Evolutionary conservation across 2,113 vertebrate genomes (phyloP), one percentile per base, ranked within the genome.

Genomic region (Poeciliopsis occidentalis): DNA sequence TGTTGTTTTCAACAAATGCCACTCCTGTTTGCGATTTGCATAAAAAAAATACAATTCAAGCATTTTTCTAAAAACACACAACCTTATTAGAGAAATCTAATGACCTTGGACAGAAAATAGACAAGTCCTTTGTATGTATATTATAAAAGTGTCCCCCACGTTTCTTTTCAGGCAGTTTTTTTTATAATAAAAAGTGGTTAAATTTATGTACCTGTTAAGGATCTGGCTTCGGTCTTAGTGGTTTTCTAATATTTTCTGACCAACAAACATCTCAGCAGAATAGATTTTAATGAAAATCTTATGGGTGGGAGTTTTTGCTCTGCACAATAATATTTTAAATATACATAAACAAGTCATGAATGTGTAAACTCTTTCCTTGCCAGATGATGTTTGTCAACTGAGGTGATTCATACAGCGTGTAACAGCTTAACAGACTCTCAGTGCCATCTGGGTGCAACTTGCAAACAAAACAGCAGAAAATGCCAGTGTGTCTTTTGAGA

Each of bases 361-460:
- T 32, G 24, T 67, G 27, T 10, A 47, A 24, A 47, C 26, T 54
- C 24, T 19, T 74, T 57, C 19, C 26, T 22, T 72, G 60, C 27
- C 30, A 69, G 61, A 57, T 82, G 44, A 47, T 77, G 66, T 29
- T 68, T 41, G 47, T 62, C 29, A 73, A 64, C 13, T 13, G 4
- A 60, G 85, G 24, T 66, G 70, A 76, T 76, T 54, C 41, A 67
- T 69, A 69, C 73, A 83, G 1, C 19, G 67, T 39, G 15, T 11
- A 54, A 44, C 60, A 79, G 60, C 30, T 64, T 68, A 70, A 75
- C 69, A 72, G 54, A 61, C 41, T 64, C 39, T 63, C 60, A 72
- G 57, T 17, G 39, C 71, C 81, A 79, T 83, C 79, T 87, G 85
- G 67, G 77, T 81, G 57, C 65, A 63, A 67, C 77, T 75, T 74